Conservation (phyloP, 2,888 invertebrate species). For the Lithophane socia region DNA sequence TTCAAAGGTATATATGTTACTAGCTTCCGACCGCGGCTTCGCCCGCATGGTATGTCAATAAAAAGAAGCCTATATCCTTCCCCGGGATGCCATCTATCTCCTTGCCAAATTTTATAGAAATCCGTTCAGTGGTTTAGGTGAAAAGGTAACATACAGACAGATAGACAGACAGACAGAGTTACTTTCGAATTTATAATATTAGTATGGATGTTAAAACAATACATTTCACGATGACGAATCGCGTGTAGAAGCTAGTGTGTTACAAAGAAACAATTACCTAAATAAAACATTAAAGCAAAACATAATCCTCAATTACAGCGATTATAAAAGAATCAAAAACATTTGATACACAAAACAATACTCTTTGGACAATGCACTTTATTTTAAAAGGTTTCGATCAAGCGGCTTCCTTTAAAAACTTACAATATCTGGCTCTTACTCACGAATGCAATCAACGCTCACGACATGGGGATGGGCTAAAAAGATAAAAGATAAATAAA, state of each 20-base stretch:
- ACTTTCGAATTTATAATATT: too few relatives aligned
- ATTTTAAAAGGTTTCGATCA: constrained; percentile 82
- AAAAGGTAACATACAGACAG: too few relatives aligned
- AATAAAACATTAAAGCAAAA: neutral
- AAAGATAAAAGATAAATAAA: constrained; percentile 68
- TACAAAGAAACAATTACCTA: neutral
- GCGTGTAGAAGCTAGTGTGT: neutral
- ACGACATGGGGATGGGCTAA: constrained; percentile 71
- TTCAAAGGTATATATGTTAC: neutral
- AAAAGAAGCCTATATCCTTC: too few relatives aligned
- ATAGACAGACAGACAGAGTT: too few relatives aligned
- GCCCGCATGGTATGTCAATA: too few relatives aligned
- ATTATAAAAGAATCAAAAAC: constrained; percentile 31
- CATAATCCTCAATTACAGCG: constrained; percentile 18
- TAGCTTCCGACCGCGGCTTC: too few relatives aligned
- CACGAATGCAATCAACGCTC: constrained; percentile 86
- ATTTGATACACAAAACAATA: constrained; percentile 58
- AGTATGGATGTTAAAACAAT: neutral
- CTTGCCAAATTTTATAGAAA: too few relatives aligned
- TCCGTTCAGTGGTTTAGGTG: too few relatives aligned
- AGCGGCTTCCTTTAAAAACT: constrained; percentile 80
- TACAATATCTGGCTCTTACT: constrained; percentile 82
- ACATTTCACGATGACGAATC: neutral
- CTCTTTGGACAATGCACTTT: constrained; percentile 54
- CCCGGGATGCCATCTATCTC: too few relatives aligned